Conservation (phyloP, 2,888 invertebrate genomes). For the Cosmia trapezina region DNA sequence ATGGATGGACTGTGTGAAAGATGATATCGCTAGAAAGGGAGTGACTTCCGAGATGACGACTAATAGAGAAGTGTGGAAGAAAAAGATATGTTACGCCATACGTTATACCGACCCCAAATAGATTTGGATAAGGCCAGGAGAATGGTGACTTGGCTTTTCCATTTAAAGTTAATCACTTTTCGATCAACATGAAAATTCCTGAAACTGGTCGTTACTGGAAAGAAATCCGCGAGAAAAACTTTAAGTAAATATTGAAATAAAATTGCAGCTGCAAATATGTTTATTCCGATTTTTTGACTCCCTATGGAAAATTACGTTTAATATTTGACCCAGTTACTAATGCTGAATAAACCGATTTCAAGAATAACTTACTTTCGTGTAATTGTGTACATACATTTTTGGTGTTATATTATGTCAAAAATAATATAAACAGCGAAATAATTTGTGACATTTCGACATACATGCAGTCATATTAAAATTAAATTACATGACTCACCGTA, state of each 20-base stretch:
- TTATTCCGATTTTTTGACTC: background rate
- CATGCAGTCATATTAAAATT: conserved; percentile 14
- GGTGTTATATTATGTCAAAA: background rate
- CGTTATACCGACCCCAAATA: too few relatives aligned
- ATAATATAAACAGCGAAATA: background rate
- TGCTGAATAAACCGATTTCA: background rate
- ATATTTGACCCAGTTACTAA: background rate
- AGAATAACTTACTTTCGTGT: background rate
- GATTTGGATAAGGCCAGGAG: too few relatives aligned
- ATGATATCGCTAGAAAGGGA: too few relatives aligned
- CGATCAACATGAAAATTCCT: background rate
- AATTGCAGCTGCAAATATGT: background rate
- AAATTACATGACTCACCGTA: conserved; percentile 38
- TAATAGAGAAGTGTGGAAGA: too few relatives aligned
- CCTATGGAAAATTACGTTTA: too few relatives aligned
- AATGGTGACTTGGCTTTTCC: too few relatives aligned
- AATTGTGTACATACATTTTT: background rate
- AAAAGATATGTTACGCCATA: too few relatives aligned
- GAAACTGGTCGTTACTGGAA: background rate
- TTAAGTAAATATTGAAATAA: too few relatives aligned
- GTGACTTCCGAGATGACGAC: too few relatives aligned
- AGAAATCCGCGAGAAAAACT: background rate
- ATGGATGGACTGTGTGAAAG: too few relatives aligned
- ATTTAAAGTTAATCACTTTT: background rate
- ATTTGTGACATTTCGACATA: background rate